These are phyloP conservation scores for Theodoxus fluviatilis DNA, from an alignment of 2,888 invertebrate species.

Conservation along the genomic window DNA sequence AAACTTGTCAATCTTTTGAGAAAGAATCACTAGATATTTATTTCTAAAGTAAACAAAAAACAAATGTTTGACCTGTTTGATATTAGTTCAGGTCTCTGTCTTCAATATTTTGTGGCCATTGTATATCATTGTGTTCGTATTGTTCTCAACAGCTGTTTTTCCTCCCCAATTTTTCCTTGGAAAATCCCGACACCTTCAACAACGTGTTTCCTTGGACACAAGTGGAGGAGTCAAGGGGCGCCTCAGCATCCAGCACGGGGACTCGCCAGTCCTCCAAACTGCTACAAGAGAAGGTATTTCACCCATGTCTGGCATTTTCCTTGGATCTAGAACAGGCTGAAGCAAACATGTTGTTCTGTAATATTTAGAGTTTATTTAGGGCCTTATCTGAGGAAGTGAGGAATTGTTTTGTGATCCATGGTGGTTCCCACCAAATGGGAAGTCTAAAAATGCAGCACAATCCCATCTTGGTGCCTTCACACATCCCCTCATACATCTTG, in stretches of 20 bases:
- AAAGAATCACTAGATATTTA: background rate
- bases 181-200: constrained; percentile 81
- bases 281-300: constrained; percentile 80
- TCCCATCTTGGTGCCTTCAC: too few species aligned
- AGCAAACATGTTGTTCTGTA: too few species aligned
- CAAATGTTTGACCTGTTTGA: background rate
- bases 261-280: constrained; percentile 69
- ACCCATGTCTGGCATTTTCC: background rate
- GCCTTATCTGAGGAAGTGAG: too few species aligned
- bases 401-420: too few species aligned
- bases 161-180: constrained; percentile 79
- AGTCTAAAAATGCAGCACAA: too few species aligned
- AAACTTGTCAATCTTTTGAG: background rate
- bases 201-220: constrained; percentile 80
- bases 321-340: background rate
- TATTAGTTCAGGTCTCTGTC: background rate
- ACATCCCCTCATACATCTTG: too few species aligned
- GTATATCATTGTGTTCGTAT: background rate
- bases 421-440: too few species aligned
- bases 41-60: background rate
- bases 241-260: too few species aligned
- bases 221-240: constrained; percentile 52
- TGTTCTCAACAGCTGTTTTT: constrained; percentile 74
- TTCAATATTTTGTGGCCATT: too few species aligned
- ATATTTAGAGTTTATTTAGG: too few species aligned